A percentile compares a stretch with the other conserved stretches of the same genome.
phyloP scores from a whole-genome alignment of 2,888 invertebrate genomes.

The Tenthredo amoena region DNA sequence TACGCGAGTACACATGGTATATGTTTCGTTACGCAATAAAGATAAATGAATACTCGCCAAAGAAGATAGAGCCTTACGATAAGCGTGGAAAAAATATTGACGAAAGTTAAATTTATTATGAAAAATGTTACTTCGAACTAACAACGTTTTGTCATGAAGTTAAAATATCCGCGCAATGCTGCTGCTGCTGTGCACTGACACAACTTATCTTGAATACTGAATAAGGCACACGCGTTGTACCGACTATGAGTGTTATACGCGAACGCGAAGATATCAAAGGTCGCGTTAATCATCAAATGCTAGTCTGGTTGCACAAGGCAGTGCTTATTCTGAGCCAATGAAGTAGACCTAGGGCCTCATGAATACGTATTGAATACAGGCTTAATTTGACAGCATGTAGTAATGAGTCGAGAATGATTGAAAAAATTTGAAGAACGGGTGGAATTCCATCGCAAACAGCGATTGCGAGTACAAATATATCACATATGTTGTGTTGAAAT shows the following conservation, averaged over 20 bases:
- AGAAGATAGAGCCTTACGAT: neutral
- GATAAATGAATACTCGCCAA: neutral
- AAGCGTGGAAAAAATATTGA: neutral
- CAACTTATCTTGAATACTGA: neutral
- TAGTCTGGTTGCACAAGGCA: slow-evolving; percentile 2
- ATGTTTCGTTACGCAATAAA: neutral
- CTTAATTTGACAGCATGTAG: neutral
- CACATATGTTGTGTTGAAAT: too few relatives aligned
- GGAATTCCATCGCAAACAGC: too few relatives aligned
- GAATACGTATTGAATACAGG: neutral
- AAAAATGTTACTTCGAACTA: neutral
- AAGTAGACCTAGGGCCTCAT: neutral
- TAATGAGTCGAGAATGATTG: neutral
- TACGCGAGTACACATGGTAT: neutral
- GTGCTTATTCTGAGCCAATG: neutral
- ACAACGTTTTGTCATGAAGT: neutral
- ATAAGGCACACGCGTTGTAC: neutral
- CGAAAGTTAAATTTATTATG: neutral
- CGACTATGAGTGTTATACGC: neutral
- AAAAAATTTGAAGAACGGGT: neutral
- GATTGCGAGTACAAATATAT: too few relatives aligned
- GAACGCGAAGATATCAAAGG: slow-evolving; percentile 22
- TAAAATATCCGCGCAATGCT: neutral
- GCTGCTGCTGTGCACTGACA: neutral
- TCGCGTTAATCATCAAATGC: neutral